These are phyloP conservation scores for Lampropteryx suffumata DNA, from an alignment of 2,888 invertebrate genomes.

Conservation along the genomic window DNA sequence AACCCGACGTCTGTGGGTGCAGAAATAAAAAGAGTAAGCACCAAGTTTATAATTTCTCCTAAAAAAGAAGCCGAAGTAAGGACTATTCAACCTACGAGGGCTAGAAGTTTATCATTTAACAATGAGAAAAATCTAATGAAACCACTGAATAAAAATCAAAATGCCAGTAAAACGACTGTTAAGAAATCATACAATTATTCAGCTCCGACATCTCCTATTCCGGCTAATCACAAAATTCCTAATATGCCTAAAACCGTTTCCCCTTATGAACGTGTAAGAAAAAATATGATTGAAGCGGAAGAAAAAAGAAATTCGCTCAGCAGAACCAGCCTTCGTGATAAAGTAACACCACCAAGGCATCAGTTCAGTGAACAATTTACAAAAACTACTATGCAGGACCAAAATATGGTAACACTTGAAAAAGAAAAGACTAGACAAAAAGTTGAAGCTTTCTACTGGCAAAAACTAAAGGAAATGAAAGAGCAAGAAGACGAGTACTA, in stretches of 20 bases:
- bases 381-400: conserved; percentile 26
- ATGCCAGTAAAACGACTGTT: conserved; percentile 29
- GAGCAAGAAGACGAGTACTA: conserved; percentile 84
- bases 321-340: conserved; percentile 48
- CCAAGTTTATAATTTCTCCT: conserved; percentile 72
- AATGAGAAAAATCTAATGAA: conserved; percentile 40
- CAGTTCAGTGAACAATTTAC: conserved; percentile 37
- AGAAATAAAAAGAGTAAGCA: conserved; percentile 75
- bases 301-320: conserved; percentile 64
- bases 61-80: conserved; percentile 77
- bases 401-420: conserved; percentile 40
- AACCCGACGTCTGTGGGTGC: conserved; percentile 72
- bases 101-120: conserved; percentile 69
- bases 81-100: conserved; percentile 70
- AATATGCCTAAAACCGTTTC: conserved; percentile 72
- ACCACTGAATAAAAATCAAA: conserved; percentile 20
- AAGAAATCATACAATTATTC: conserved; percentile 70
- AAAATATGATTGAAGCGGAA: conserved; percentile 68
- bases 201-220: conserved; percentile 73
- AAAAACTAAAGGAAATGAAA: conserved; percentile 85
- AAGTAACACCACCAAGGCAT: conserved; percentile 43
- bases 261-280: conserved; percentile 68
- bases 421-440: conserved; percentile 82
- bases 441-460: conserved; percentile 87
- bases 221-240: conserved; percentile 63